phyloP scores from a whole-genome alignment of 2,797 vertebrate genomes.

The Leucoraja ocellata region DNA sequence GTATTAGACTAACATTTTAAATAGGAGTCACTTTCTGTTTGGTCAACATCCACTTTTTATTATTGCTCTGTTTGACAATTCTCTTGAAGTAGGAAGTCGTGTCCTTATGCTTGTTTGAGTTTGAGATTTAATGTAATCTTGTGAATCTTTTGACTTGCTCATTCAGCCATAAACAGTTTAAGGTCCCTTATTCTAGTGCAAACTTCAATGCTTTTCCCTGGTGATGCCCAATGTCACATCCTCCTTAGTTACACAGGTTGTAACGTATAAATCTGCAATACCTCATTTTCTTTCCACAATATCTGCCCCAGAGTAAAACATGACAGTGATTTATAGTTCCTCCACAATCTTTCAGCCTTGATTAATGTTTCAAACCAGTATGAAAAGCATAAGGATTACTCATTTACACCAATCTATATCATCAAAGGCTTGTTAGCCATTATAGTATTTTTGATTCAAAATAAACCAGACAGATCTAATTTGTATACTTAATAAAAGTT shows the following conservation, averaged over 20 bases:
- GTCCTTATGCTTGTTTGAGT: neutral
- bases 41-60: neutral
- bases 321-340: neutral
- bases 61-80: too few species aligned
- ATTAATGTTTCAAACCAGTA: neutral
- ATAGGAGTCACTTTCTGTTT: neutral
- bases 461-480: neutral
- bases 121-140: neutral
- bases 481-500: neutral
- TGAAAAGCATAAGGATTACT: neutral
- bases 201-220: neutral
- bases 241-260: neutral
- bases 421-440: neutral
- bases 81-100: neutral
- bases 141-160: neutral
- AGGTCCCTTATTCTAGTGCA: neutral
- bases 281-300: neutral
- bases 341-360: neutral
- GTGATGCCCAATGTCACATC: neutral
- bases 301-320: neutral
- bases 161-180: neutral
- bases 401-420: neutral
- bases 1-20: constrained; percentile 50
- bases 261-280: neutral
- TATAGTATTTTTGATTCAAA: neutral